phyloP scores from a whole-genome alignment of 2,113 vertebrate genomes.

The Mohoua ochrocephala region DNA sequence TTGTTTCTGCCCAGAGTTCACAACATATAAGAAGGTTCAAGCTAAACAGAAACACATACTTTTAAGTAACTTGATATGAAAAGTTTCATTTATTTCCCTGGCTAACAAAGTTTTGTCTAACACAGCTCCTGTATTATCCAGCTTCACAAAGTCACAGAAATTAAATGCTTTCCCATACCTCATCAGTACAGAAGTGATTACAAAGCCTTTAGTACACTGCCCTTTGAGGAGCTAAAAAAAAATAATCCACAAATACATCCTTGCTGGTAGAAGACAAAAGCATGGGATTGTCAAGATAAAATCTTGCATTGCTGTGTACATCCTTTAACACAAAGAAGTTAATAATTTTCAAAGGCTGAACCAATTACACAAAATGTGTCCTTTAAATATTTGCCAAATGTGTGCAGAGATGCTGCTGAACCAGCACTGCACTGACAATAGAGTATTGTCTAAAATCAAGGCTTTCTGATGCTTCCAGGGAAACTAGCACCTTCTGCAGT shows the following conservation, averaged over 20 bases:
- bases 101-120: conserved; percentile 14
- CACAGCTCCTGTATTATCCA: background rate
- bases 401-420: conserved; percentile 67
- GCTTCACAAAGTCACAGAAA: background rate
- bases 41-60: background rate
- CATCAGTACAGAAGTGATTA: conserved; percentile 11
- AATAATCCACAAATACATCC: conserved; percentile 10
- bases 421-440: conserved; percentile 53
- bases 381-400: conserved; percentile 69
- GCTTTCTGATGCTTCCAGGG: conserved; percentile 42
- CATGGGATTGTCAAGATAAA: conserved; percentile 35
- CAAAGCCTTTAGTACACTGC: conserved; percentile 13
- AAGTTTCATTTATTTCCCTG: background rate
- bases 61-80: background rate
- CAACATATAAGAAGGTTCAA: background rate
- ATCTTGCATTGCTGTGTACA: conserved; percentile 37
- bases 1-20: background rate
- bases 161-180: conserved; percentile 28
- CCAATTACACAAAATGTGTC: conserved; percentile 59
- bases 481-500: conserved; percentile 29
- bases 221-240: conserved; percentile 23
- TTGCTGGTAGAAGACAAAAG: conserved; percentile 46
- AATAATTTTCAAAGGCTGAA: conserved; percentile 55
- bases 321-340: conserved; percentile 59
- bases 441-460: conserved; percentile 62